These are phyloP conservation scores for Leptopterna dolabrata DNA, from an alignment of 2,888 invertebrate species.

Conservation along the genomic window DNA sequence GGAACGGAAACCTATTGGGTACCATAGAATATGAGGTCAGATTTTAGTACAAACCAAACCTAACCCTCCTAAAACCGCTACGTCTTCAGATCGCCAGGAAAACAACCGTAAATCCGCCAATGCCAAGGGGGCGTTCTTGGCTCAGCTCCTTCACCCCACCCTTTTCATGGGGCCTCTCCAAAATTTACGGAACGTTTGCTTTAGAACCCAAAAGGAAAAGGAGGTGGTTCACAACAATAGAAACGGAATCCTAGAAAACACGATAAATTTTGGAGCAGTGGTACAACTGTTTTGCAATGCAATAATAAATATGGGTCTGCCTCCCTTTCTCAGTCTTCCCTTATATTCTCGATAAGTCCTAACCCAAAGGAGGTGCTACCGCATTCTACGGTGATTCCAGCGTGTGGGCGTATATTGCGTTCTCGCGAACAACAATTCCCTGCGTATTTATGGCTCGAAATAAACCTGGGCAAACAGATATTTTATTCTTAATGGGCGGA, in stretches of 20 bases:
- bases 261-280: constrained; percentile 25
- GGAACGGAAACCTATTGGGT: no score
- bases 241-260: constrained; percentile 42
- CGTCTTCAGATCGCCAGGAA: constrained; percentile 21
- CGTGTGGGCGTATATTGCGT: not conserved
- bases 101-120: constrained; percentile 42
- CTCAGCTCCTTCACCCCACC: not conserved
- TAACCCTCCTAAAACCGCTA: not conserved
- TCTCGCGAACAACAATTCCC: constrained; percentile 20
- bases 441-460: not conserved
- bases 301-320: constrained; percentile 39
- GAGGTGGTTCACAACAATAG: constrained; percentile 34
- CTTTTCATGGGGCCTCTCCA: not conserved
- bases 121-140: constrained; percentile 44
- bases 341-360: not conserved
- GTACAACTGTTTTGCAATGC: constrained; percentile 23
- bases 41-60: not conserved
- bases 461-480: not conserved
- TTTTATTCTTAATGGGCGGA: not conserved
- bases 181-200: constrained; percentile 52
- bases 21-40: not conserved
- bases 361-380: not conserved
- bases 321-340: not conserved
- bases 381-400: not conserved
- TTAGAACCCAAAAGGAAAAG: constrained; percentile 9